phyloP scores from a whole-genome alignment of 1,140 invertebrate genomes.

The Drosophila mayri region DNA sequence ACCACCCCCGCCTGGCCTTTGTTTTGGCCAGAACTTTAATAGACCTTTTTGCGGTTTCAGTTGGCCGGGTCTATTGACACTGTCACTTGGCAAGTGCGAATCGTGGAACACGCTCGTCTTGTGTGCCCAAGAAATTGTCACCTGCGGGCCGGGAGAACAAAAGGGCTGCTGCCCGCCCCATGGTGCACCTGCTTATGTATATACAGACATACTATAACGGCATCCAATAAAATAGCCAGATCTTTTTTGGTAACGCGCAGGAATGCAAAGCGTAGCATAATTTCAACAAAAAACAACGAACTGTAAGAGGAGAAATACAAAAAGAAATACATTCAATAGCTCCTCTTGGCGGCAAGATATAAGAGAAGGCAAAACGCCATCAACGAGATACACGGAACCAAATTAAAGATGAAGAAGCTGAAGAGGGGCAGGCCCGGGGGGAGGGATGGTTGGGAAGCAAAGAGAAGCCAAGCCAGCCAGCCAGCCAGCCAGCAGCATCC shows the following conservation, averaged over 20 bases:
- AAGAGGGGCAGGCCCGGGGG: neutral
- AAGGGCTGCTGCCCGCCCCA: conserved; percentile 5
- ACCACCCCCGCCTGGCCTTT: conserved; percentile 14
- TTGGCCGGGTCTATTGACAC: conserved; percentile 53
- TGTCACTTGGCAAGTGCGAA: conserved; percentile 60
- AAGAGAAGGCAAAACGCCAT: conserved; percentile 82
- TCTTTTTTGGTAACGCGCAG: conserved; percentile 31
- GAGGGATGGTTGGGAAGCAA: conserved; percentile 2
- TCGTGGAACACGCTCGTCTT: conserved; percentile 61
- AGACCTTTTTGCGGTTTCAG: conserved; percentile 39
- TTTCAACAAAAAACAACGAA: conserved; percentile 53
- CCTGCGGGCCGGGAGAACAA: conserved; percentile 26
- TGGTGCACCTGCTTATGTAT: conserved; percentile 49
- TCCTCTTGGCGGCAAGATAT: conserved; percentile 70
- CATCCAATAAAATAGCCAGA: conserved; percentile 19
- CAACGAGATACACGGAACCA: conserved; percentile 82
- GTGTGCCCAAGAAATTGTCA: conserved; percentile 66
- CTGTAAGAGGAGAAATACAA: conserved; percentile 33
- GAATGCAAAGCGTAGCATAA: conserved; percentile 81
- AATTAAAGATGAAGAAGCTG: conserved; percentile 81
- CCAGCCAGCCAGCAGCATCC: neutral
- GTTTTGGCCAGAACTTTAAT: conserved; percentile 10
- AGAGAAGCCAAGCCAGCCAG: neutral
- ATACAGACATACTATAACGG: conserved; percentile 45
- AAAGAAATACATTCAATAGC: conserved; percentile 63